Percentiles rank a stretch among this genome's conserved stretches.
Conservation (phyloP, 2,888 invertebrate genomes). For the Patella pellucida region DNA sequence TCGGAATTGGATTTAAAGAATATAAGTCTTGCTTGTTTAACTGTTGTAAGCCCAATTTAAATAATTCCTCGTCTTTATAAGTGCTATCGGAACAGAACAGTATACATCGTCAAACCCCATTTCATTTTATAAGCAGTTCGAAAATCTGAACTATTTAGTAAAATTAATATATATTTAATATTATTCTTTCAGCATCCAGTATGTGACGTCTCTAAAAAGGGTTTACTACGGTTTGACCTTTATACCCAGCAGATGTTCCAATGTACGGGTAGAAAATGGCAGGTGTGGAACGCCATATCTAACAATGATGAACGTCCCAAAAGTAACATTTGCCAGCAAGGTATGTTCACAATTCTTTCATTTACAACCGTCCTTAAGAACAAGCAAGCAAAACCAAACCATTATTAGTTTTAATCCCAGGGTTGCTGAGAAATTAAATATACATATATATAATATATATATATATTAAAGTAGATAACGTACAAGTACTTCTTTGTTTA, state of each 20-base stretch:
- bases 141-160: constrained; percentile 18
- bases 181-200: constrained; percentile 50
- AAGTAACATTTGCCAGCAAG: constrained; percentile 49
- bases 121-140: neutral
- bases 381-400: neutral
- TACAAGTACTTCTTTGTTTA: no score
- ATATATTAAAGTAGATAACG: no score
- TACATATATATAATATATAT: no score
- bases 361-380: neutral
- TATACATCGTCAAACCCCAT: no score
- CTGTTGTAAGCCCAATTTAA: no score
- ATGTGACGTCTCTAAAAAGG: constrained; percentile 61
- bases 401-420: neutral
- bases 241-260: constrained; percentile 62
- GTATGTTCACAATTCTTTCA: constrained; percentile 28
- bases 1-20: no score
- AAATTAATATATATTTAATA: no score
- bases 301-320: constrained; percentile 51
- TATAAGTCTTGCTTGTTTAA: no score
- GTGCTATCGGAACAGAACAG: no score
- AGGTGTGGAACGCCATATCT: constrained; percentile 52
- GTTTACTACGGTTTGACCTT: constrained; percentile 63
- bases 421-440: neutral
- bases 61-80: no score
- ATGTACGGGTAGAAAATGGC: constrained; percentile 65